Conservation (phyloP, 1,140 invertebrate species). For the Drosophila pachea region DNA sequence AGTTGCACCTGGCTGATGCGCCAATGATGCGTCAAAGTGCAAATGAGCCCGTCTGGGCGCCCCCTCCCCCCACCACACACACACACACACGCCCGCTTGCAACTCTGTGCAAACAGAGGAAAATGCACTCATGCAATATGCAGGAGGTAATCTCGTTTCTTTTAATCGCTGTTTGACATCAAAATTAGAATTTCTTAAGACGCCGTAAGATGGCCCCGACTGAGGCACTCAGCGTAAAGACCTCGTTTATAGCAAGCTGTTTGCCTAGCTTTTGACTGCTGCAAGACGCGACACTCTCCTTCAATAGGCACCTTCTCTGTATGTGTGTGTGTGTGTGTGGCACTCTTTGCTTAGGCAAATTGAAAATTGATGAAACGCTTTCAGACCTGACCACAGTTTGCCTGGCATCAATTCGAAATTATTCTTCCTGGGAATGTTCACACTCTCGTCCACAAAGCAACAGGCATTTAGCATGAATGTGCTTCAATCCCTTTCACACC, state of each 20-base stretch:
- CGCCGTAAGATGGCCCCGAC: constrained; percentile 25
- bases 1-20: constrained; percentile 55
- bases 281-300: constrained; percentile 8
- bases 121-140: constrained; percentile 76
- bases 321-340: not conserved
- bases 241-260: constrained; percentile 43
- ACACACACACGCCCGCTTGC: constrained; percentile 1
- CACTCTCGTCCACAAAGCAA: not conserved
- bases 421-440: constrained; percentile 7
- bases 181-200: constrained; percentile 77
- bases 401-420: constrained; percentile 30
- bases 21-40: constrained; percentile 67
- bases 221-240: constrained; percentile 4
- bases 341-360: constrained; percentile 53
- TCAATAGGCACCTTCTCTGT: constrained; percentile 20
- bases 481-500: not conserved
- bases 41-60: constrained; percentile 55
- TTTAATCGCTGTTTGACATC: constrained; percentile 79
- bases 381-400: constrained; percentile 19
- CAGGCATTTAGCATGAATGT: not conserved
- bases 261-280: constrained; percentile 38
- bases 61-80: constrained; percentile 2
- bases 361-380: constrained; percentile 52
- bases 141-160: constrained; percentile 77
- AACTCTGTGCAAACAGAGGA: constrained; percentile 53